Evolutionary conservation across 2,113 vertebrate species (phyloP), one percentile per base, ranked within the genome.

Genomic region (Cariama cristata): DNA sequence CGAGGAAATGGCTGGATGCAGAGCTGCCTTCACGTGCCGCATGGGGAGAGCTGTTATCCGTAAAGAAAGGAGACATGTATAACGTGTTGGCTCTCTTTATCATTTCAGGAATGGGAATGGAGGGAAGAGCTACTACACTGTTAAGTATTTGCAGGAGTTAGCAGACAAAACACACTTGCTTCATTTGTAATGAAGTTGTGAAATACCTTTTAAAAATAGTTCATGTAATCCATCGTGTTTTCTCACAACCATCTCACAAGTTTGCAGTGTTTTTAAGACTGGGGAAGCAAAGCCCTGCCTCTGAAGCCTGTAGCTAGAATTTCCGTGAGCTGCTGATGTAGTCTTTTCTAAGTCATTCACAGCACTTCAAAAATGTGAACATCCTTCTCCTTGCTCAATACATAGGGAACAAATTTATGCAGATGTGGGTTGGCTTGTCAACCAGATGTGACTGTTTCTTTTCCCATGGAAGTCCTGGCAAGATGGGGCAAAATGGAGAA

Each of bases 141-240:
- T 58, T 68, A 27, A 79, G 30, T 59, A 22, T 56, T 59, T 74
- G 7, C 64, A 47, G 84, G 27, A 52, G 60, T 67, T 38, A 82
- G 82, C 79, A 90, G 85, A 45, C 83, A 56, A 71, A 95, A 84
- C 80, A 35, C 22, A 6, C 64, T 91, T 55, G 44, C 60, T 59
- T 35, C 13, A 9, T 86, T 74, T 56, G 71, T 60, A 22, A 45
- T 5, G 33, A 16, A 74, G 84, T 60, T 96, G 86, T 83, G 91
- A 95, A 94, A 90, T 84, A 66, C 55, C 59, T 63, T 83, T 93
- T 87, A 58, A 93, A 96, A 84, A 77, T 55, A 94, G 76, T 79
- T 60, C 16, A 1, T n/a, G 66, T 62, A 30, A 60, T 35, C 55
- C 85, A 4, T 32, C 33, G 59, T 89, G 73, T 89, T 93, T 95